Conservation (phyloP, 2,797 vertebrate species). For the Anguilla anguilla region DNA sequence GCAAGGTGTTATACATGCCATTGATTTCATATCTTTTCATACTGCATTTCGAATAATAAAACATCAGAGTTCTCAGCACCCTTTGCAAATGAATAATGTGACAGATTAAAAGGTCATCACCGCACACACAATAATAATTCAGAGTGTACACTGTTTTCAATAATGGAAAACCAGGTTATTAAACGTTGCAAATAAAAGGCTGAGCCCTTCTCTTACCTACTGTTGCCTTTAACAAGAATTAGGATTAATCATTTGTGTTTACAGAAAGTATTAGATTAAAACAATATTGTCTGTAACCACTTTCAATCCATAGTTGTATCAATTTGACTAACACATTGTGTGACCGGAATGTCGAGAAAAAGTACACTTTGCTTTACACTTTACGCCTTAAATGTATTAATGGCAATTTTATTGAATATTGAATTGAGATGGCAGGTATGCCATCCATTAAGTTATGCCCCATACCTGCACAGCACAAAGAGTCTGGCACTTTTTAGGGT, state of each 20-base stretch:
- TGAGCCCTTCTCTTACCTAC: neutral
- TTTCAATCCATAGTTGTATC: neutral
- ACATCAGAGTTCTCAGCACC: neutral
- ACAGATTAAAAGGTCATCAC: neutral
- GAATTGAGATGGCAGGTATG: too few species aligned
- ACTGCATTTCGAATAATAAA: conserved; percentile 17
- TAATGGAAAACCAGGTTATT: neutral
- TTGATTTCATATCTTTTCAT: conserved; percentile 24
- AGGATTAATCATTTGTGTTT: neutral
- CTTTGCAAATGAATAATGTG: conserved; percentile 25
- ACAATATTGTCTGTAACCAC: neutral
- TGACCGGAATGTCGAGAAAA: neutral
- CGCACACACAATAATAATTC: neutral
- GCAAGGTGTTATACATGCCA: conserved; percentile 29
- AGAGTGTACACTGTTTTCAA: neutral
- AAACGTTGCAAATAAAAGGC: conserved; percentile 13
- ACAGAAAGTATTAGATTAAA: neutral
- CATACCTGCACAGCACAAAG: too few species aligned
- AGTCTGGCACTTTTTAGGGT: too few species aligned
- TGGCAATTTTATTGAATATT: too few species aligned
- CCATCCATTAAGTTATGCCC: too few species aligned
- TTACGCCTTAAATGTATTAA: too few species aligned
- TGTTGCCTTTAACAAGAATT: neutral
- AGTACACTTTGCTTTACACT: too few species aligned
- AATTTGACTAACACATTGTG: neutral